Evolutionary conservation across 2,113 vertebrate genomes (phyloP), one percentile per base, ranked within the genome.

Genomic region (Corythoichthys intestinalis): DNA sequence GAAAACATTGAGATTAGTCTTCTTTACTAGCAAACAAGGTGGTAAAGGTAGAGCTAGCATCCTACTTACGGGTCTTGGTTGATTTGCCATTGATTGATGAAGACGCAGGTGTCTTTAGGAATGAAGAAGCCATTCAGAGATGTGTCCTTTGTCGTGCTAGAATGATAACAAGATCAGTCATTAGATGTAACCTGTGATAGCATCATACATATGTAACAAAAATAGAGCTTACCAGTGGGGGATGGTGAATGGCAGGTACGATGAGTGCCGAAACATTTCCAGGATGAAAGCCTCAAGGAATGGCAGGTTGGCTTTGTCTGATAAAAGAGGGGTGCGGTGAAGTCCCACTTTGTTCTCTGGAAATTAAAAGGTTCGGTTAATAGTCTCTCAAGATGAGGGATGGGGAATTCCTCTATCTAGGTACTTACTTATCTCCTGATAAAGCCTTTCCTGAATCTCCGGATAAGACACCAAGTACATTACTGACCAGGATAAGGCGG

Each of bases 81-180:
- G 78, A 95, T 87, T 70, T 99, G 96, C 95, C 96, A 98, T 87
- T 98, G 97, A 89, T 98, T 99, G 83, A 99, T 79, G 67, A 99
- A 96, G 73, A 99, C 87, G 0, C 96, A 99, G 1, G 88, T 92
- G 67, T 94, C 89, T 87, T 95, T 95, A 10, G 96, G 96, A 76
- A 99, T 95, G 78, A 93, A 98, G 73, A 86, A 98, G 38, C 95
- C 95, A 0, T 93, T 94, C 65, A 98, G 72, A 2, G 52, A 91
- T 0, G 96, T 98, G 4, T 94, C 87, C 85, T 87, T 94, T 0
- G 93, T 92, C 0, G 96, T 93, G 67, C 97, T 99, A 81, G n/a
- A 87, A 88, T 75, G 59, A 41, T 6, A 50, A 4, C 60, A 67
- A 52, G 20, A 20, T 46, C 15, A 28, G 41, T n/a, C n/a, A 12